Evolutionary conservation across 1,140 invertebrate genomes (phyloP).

Genomic region (Venturia canescens): DNA sequence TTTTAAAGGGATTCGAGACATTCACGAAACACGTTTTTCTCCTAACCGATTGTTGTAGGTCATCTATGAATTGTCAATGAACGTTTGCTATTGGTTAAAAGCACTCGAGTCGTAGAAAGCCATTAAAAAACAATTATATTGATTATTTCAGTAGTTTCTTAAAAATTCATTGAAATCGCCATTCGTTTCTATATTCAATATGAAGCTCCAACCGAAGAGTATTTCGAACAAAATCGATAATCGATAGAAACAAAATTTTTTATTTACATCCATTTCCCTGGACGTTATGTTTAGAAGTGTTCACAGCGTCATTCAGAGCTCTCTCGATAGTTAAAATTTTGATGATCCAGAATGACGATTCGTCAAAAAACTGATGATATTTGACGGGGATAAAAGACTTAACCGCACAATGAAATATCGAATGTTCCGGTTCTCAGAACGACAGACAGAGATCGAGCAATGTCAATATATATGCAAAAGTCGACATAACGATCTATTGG

Average conservation of each 20-base stretch:
- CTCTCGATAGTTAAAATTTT: constrained; percentile 22
- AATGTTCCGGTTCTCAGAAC: neutral
- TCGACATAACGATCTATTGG: constrained; percentile 76
- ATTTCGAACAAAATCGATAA: too few relatives aligned
- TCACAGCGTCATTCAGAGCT: constrained; percentile 2
- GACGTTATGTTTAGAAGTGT: neutral
- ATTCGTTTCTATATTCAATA: neutral
- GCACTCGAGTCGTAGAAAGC: neutral
- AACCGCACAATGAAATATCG: too few relatives aligned
- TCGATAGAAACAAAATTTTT: too few relatives aligned
- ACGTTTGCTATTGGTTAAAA: neutral
- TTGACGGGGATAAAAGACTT: constrained; percentile 1
- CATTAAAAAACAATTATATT: constrained; percentile 4
- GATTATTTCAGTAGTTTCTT: neutral
- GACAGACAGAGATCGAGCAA: constrained; percentile 57
- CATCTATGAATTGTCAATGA: neutral
- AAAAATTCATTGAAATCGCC: too few relatives aligned
- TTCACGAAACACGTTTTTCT: neutral
- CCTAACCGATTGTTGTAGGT: neutral
- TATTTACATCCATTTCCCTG: too few relatives aligned
- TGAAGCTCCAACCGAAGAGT: neutral
- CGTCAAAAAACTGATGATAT: constrained; percentile 28
- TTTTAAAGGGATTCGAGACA: constrained; percentile 65
- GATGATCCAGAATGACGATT: constrained; percentile 14
- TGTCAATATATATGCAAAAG: constrained; percentile 77